Conservation (phyloP, 2,797 vertebrate genomes). For the Taeniopygia guttata region DNA sequence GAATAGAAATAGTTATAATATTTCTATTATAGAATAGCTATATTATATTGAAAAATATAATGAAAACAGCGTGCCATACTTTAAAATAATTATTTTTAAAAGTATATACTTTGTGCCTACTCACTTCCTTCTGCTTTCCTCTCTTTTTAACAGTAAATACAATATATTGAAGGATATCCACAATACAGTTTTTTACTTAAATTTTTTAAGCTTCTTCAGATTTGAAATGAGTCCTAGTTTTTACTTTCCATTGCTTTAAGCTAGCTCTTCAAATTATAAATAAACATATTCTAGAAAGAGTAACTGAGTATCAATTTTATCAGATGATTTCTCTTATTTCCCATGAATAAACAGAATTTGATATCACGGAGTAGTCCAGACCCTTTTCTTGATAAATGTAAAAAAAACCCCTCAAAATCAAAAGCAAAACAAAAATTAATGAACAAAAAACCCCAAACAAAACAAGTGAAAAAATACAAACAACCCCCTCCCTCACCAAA, state of each 20-base stretch:
- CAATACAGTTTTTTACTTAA: not conserved
- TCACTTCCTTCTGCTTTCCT: not conserved
- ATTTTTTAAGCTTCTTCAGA: not conserved
- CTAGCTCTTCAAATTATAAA: not conserved
- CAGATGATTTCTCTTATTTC: not conserved
- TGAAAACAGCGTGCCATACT: not conserved
- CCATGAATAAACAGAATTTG: not conserved
- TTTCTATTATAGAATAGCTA: not conserved
- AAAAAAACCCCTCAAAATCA: not conserved
- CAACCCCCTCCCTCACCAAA: rapidly evolving
- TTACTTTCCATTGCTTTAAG: not conserved
- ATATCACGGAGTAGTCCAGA: not conserved
- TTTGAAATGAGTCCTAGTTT: not conserved
- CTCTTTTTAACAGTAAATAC: not conserved
- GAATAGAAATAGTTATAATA: too few relatives aligned
- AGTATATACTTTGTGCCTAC: not conserved
- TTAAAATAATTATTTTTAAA: not conserved
- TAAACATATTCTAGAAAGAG: not conserved
- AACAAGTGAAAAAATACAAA: not conserved
- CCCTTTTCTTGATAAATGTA: not conserved
- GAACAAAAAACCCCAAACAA: not conserved
- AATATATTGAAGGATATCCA: not conserved
- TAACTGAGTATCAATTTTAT: not conserved
- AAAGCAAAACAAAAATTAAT: not conserved
- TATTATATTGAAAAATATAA: not conserved